Conservation (phyloP, 2,797 vertebrate species). For the Rousettus madagascariensis region DNA sequence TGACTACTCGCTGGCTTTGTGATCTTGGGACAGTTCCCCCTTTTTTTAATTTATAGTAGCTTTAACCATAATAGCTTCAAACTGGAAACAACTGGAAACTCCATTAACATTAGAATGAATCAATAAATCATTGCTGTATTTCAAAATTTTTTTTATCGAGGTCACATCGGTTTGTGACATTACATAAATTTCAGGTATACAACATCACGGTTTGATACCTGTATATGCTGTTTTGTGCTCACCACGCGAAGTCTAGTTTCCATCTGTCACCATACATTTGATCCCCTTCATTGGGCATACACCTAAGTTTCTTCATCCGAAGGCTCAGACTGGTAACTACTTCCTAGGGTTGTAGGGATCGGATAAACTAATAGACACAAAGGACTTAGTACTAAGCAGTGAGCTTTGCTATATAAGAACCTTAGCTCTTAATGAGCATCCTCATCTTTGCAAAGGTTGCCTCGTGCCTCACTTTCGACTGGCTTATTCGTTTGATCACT, state of each 20-base stretch:
- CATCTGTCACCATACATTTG: no score
- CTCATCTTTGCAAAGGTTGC: background rate
- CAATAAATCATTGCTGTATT: no score
- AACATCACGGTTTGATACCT: no score
- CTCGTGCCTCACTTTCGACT: background rate
- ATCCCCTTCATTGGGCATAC: no score
- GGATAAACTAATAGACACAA: background rate
- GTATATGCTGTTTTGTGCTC: no score
- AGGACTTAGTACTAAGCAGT: background rate
- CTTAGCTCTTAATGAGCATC: background rate
- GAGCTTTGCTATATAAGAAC: background rate
- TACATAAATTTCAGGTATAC: no score
- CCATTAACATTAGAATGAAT: no score
- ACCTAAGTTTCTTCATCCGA: background rate
- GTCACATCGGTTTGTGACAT: no score
- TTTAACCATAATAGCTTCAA: no score
- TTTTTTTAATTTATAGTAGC: background rate
- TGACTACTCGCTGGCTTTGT: background rate
- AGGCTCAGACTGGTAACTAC: background rate
- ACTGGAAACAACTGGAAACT: no score
- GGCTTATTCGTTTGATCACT: background rate
- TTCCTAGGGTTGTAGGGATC: background rate
- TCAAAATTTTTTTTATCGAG: no score
- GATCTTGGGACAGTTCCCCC: background rate
- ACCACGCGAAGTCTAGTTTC: no score